Evolutionary conservation across 2,113 vertebrate species (phyloP).

Genomic region (Pteronura brasiliensis): DNA sequence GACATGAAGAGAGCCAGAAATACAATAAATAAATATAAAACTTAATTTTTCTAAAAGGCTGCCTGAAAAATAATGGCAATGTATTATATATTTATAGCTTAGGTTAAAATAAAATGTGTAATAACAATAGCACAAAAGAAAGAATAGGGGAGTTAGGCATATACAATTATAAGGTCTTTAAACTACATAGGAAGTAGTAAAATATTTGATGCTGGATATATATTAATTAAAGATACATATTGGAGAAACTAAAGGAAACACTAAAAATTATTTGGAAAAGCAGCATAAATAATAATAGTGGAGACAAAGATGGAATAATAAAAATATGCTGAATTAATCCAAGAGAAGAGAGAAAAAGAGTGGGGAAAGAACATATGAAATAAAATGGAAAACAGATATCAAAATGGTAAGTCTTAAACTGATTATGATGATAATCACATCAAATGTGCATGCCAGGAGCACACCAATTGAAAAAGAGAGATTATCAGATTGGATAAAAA

Average conservation of each 20-base stretch:
- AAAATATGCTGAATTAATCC: background rate
- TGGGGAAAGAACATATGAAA: background rate
- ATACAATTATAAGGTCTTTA: background rate
- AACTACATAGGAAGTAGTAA: background rate
- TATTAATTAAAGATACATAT: background rate
- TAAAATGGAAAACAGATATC: background rate
- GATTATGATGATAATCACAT: background rate
- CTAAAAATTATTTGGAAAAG: background rate
- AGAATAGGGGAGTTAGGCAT: background rate
- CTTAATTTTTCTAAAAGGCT: background rate
- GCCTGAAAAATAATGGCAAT: background rate
- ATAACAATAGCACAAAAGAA: background rate
- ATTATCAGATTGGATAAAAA: background rate
- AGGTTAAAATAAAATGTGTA: background rate
- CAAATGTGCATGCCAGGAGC: background rate
- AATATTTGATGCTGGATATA: background rate
- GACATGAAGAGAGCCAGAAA: background rate
- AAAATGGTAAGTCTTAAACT: background rate
- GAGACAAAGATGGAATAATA: background rate
- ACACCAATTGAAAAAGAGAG: background rate
- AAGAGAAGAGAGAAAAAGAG: background rate
- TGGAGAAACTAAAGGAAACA: background rate
- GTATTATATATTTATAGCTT: background rate
- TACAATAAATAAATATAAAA: background rate
- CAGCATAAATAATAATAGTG: background rate